phyloP scores from a whole-genome alignment of 2,888 invertebrate species.

The Argyresthia goedartella region DNA sequence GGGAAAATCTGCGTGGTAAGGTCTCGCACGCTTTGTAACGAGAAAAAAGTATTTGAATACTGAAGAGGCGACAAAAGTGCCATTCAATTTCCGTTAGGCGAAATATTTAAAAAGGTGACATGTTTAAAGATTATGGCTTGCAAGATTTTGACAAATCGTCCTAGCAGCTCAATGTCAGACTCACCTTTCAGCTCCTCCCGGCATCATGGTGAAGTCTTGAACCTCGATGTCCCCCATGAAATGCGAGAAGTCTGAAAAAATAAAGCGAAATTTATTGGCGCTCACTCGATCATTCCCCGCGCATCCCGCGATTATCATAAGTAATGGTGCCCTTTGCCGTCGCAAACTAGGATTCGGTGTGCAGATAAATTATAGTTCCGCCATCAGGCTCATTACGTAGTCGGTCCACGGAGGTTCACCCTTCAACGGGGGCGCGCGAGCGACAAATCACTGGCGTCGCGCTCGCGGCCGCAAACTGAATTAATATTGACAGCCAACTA shows the following conservation, averaged over 20 bases:
- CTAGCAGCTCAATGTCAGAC: constrained; percentile 8
- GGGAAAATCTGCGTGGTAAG: constrained; percentile 8
- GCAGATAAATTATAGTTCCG: not conserved
- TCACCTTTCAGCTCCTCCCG: constrained; percentile 55
- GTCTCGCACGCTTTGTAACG: constrained; percentile 9
- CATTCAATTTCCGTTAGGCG: not conserved
- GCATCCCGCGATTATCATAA: not conserved
- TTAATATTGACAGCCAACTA: constrained; percentile 66
- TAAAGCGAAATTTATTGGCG: not conserved
- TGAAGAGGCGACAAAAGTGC: not conserved
- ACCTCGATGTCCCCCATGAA: constrained; percentile 62
- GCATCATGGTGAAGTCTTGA: constrained; percentile 48
- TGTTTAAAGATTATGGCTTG: no score
- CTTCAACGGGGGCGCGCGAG: constrained; percentile 18
- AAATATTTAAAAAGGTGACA: not conserved
- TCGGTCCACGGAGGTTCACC: constrained; percentile 4
- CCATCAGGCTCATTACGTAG: constrained; percentile 2
- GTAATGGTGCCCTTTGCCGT: no score
- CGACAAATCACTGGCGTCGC: constrained; percentile 50
- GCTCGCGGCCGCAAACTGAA: constrained; percentile 37
- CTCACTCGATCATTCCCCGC: not conserved
- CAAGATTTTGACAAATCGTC: no score
- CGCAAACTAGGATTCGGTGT: no score
- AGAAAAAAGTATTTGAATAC: constrained; percentile 5
- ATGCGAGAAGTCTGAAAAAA: constrained; percentile 56